Percentiles rank a stretch among this genome's conserved stretches.
Evolutionary conservation across 1,140 invertebrate species (phyloP).

Genomic region (Galleria mellonella): DNA sequence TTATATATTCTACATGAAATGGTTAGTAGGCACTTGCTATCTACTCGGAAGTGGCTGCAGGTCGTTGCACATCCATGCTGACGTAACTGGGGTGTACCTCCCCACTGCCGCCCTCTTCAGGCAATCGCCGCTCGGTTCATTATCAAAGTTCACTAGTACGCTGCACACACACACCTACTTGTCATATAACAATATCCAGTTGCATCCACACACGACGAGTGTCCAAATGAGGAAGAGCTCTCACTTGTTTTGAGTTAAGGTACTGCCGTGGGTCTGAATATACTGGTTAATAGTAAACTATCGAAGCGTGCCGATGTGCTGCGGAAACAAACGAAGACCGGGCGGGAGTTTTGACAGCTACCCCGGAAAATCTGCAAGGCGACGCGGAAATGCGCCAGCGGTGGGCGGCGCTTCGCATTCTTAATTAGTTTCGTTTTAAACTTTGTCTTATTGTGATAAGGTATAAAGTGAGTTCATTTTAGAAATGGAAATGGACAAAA

Average conservation of each 20-base stretch:
- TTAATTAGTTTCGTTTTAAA: conserved; percentile 9
- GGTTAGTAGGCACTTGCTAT: neutral
- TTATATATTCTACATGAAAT: conserved; percentile 11
- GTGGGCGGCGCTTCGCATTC: neutral
- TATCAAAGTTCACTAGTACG: conserved; percentile 70
- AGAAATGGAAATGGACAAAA: too few species aligned
- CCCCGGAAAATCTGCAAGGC: conserved; percentile 52
- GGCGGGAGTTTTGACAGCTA: conserved; percentile 49
- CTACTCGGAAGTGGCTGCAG: conserved; percentile 35
- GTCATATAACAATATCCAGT: conserved; percentile 8
- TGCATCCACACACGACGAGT: conserved; percentile 14
- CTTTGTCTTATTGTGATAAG: conserved; percentile 7
- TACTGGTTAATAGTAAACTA: conserved; percentile 26
- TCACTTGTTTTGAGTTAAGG: conserved; percentile 6
- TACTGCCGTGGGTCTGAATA: conserved; percentile 26
- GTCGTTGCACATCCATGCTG: conserved; percentile 36
- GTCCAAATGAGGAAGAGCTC: conserved; percentile 22
- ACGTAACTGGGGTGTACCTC: conserved; percentile 19
- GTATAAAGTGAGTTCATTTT: neutral
- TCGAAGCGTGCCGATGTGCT: conserved; percentile 34
- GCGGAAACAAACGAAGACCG: conserved; percentile 42
- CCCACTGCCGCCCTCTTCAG: conserved; percentile 32
- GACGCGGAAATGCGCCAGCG: conserved; percentile 26
- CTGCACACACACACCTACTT: conserved; percentile 29
- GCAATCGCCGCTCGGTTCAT: conserved; percentile 62